A percentile compares a stretch with the other conserved stretches of the same genome.
These are phyloP conservation scores for Neomonachus schauinslandi DNA, from an alignment of 2,113 vertebrate genomes.

Conservation along the genomic window DNA sequence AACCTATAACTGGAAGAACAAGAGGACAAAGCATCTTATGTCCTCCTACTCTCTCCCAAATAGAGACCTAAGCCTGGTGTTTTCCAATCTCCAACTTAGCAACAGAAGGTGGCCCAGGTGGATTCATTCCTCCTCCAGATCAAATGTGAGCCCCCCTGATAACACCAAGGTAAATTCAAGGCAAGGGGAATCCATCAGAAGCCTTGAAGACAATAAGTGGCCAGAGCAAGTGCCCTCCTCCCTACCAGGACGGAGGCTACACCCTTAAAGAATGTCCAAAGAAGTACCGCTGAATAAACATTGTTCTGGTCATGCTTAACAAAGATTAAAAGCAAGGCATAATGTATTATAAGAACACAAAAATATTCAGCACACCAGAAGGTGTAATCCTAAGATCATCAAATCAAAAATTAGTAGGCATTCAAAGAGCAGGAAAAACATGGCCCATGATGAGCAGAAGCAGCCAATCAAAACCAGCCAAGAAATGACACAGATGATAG, in stretches of 20 bases:
- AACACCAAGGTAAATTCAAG: neutral
- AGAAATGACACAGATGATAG: neutral
- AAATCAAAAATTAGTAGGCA: neutral
- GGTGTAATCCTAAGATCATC: neutral
- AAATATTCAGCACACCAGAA: neutral
- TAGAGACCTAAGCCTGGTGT: neutral
- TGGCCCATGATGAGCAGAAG: neutral
- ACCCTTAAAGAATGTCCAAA: neutral
- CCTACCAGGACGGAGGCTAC: neutral
- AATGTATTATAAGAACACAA: neutral
- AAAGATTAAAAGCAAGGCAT: neutral
- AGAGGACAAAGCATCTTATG: neutral
- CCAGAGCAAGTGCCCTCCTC: neutral
- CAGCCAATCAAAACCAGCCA: neutral
- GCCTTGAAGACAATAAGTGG: neutral
- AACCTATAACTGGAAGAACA: neutral
- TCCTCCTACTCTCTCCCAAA: neutral
- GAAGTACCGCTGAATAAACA: neutral
- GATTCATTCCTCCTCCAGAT: neutral
- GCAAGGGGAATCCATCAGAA: neutral
- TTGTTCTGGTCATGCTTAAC: neutral
- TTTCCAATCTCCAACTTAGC: neutral
- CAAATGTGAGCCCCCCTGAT: neutral
- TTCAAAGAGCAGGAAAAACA: neutral
- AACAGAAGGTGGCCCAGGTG: neutral